phyloP scores from a whole-genome alignment of 2,797 vertebrate genomes.

The Botia kubotai region DNA sequence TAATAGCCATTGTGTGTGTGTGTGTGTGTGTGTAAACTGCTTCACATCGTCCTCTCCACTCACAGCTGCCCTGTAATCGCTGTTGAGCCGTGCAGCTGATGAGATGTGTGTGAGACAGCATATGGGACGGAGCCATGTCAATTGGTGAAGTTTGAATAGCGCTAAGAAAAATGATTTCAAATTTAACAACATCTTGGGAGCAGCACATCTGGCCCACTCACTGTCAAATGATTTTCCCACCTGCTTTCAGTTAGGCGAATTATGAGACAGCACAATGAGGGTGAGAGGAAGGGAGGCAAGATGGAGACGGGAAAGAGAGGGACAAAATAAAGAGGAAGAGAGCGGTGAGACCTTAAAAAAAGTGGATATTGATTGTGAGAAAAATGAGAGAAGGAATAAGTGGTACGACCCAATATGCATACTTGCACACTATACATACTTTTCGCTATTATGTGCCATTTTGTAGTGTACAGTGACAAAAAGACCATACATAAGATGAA shows the following conservation, averaged over 20 bases:
- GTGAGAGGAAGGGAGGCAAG: slow-evolving; percentile 34
- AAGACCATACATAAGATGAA: too few relatives aligned
- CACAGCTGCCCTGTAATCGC: slow-evolving; percentile 81
- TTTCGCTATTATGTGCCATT: too few relatives aligned
- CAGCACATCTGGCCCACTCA: slow-evolving; percentile 62
- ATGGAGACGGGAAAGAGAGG: slow-evolving; percentile 25
- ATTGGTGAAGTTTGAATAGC: slow-evolving; percentile 63
- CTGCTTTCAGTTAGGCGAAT: slow-evolving; percentile 60
- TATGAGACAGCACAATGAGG: slow-evolving; percentile 53
- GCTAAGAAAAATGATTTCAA: slow-evolving; percentile 59
- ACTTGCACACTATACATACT: too few relatives aligned
- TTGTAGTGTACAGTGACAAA: too few relatives aligned
- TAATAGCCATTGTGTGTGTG: slow-evolving; percentile 83
- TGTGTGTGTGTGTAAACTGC: slow-evolving; percentile 80
- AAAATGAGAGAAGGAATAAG: slow-evolving; percentile 4
- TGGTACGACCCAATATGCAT: too few relatives aligned
- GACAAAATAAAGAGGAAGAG: background rate
- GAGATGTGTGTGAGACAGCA: slow-evolving; percentile 50
- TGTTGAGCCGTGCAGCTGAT: slow-evolving; percentile 73
- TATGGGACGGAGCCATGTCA: slow-evolving; percentile 42
- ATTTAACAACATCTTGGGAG: slow-evolving; percentile 56
- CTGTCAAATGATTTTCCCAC: slow-evolving; percentile 63
- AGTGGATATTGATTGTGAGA: slow-evolving; percentile 28
- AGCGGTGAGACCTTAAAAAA: background rate
- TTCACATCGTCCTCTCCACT: slow-evolving; percentile 74